Evolutionary conservation across 2,797 vertebrate genomes (phyloP), one percentile per base, ranked within the genome.

Genomic region (Champsocephalus esox): DNA sequence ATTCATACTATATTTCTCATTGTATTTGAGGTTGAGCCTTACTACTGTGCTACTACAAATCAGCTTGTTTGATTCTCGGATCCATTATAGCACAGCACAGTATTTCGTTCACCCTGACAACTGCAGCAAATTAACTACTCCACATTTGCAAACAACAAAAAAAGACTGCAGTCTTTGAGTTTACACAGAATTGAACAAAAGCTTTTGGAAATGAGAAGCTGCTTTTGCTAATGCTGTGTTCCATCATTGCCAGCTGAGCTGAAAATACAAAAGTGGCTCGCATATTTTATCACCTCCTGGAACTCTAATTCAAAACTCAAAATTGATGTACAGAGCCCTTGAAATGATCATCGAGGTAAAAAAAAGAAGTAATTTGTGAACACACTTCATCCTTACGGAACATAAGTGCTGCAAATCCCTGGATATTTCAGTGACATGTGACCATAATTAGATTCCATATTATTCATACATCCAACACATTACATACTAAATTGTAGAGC

Each of bases 1-100:
- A 38, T 81, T 54, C 59, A 56, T 77, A 69, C 60, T 32, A 12
- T 45, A 12, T 48, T 50, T 38, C 14, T 0, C 7, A 11, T n/a
- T 70, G 12, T 28, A 17, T 64, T 64, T 64, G 21, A 9, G 4
- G 21, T 66, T 63, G 14, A 41, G 57, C 56, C 59, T 51, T 14
- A 63, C 65, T 46, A 43, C 16, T 16, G n/a, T 19, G 59, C 34
- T 14, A 21, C 16, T 41, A 57, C 12, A 24, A 75, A 81, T 52
- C 64, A 57, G 52, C 51, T 34, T 34, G 13, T 2, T 5, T 9
- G 11, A 75, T 56, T 44, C 6, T 38, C 8, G 1, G 34, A 9
- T 38, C 8, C 13, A 16, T 46, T 61, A 2, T 4, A 12, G 24
- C 44, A 12, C n/a, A 41, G 5, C 19, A 21, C 46, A 44, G 32